Evolutionary conservation across 2,113 vertebrate species (phyloP), one percentile per base, ranked within the genome.

Genomic region (Nansenia antarctica): DNA sequence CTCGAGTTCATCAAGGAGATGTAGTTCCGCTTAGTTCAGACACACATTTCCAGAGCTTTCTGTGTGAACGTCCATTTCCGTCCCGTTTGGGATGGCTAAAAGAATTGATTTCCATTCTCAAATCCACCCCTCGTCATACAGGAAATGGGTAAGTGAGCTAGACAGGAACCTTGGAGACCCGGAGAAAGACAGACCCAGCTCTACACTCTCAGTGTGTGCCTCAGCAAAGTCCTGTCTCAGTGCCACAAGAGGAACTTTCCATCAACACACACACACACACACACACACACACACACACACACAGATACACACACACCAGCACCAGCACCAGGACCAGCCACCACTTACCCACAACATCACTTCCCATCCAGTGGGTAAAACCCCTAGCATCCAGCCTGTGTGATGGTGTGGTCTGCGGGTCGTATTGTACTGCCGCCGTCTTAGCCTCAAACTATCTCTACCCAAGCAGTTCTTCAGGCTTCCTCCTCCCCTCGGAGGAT

Each of bases 271-370:
- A 34, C 47, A 53, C 26, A 42, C 11, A 52, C 2, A 49, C 49
- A 39, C 22, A 18, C 26, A n/a, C 32, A 49, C 8, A 3, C 18
- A 34, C 9, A n/a, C 42, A 30, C 42, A n/a, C n/a, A n/a, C n/a
- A n/a, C n/a, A n/a, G n/a, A n/a, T n/a, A n/a, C n/a, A n/a, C n/a
- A n/a, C n/a, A n/a, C n/a, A n/a, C n/a, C n/a, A n/a, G n/a, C n/a
- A n/a, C n/a, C n/a, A n/a, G n/a, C n/a, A n/a, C n/a, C n/a, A n/a
- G n/a, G n/a, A n/a, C 5, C 18, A 61, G 27, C 31, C 12, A 2
- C 15, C 32, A 83, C 82, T 82, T 76, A 82, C 81, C 84, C 12
- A 76, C 58, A 9, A 61, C 62, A 24, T 77, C 34, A 20, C 76
- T 77, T 70, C 71, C 73, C 73, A 77, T 76, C 54, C 72, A 69